Base-by-base conservation (phyloP, 2,113 vertebrate genomes). In the Rhipidura dahli region DNA sequence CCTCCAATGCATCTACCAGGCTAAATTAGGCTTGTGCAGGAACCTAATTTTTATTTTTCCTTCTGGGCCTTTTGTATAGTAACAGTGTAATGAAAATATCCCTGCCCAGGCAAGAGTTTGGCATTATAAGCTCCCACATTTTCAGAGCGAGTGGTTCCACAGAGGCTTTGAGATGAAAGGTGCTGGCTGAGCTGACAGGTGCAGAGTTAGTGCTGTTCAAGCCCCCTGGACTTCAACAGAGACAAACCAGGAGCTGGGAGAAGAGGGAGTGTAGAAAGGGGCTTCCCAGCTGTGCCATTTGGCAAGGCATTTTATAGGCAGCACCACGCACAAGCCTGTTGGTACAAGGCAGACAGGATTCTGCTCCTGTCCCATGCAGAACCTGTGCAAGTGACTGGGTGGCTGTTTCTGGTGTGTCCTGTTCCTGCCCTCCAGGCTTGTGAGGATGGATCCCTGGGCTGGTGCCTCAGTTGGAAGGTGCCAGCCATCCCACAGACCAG, bases 1-100 rank as follows among this genome's bases (percentile, higher is more conserved):
- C 10, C 37, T 70, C 37, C 72, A 63, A 2, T 0, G 0, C 1
- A 0, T n/a, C 54, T 81, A 23, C 24, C 0, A 2, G 31, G 13
- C 16, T 75, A 15, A 68, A 60, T 26, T 54, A 68, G 47, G 18
- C 11, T 91, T 2, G 0, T 60, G 16, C 39, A 66, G 60, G 24
- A 59, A 31, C 19, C 35, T 56, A 31, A 16, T 57, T 88, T 65
- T 45, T 11, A 54, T 76, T 78, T 56, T 56, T 75, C 18, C 28
- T 89, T 76, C 42, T 78, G 49, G 6, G 10, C 6, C 33, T 85
- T 83, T 81, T 31, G 7, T n/a, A 20, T 23, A 30, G 16, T 40
- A 75, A 30, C 27, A 63, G 8, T 20, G 11, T 13, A 66, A 70
- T 18, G 14, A 47, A 76, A 85, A 78, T 40, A 78, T 16, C 39